Evolutionary conservation across 2,113 vertebrate genomes (phyloP), one percentile per base, ranked within the genome.

Genomic region (Oryzias curvinotus): DNA sequence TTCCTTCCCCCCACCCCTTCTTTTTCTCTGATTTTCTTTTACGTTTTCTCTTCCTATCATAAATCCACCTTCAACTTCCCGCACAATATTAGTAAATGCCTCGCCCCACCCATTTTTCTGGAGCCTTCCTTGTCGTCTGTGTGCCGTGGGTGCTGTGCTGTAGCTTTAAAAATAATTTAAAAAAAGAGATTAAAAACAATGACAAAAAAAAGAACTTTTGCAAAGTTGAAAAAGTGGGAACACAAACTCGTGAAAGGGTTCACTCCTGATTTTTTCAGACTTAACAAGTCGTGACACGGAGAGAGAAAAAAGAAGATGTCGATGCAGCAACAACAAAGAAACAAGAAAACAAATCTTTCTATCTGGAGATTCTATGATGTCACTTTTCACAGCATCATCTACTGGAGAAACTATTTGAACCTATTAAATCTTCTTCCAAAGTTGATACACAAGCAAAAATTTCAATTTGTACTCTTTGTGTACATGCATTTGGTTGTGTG

Each of bases 91-190:
- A 90, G 80, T 72, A 77, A 78, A 75, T 57, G 73, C 71, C 13
- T n/a, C 43, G 5, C 30, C 10, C 57, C 8, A n/a, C 8, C 16
- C 62, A 18, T 62, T 54, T 75, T 57, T 76, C 56, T 83, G 83
- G 81, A 81, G 46, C 68, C 68, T 44, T 71, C 55, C 69, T 83
- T 64, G 77, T 91, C 53, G 79, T 91, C 80, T 78, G 78, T 89
- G 88, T 91, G 84, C 82, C 81, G 88, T 92, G 85, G 84, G 88
- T 93, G 90, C 91, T 81, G 90, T 92, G 91, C 80, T 81, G 90
- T 91, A 90, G 83, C 89, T 91, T 78, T 65, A 60, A 77, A 77
- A 62, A 64, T 23, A 61, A n/a, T n/a, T n/a, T n/a, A 57, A 59
- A 54, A 74, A 62, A 73, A 67, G 62, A 52, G 71, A 52, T 61